Percentiles rank a stretch among this genome's conserved stretches.
These are phyloP conservation scores for Polypterus senegalus DNA, from an alignment of 2,113 vertebrate genomes.

Conservation along the genomic window DNA sequence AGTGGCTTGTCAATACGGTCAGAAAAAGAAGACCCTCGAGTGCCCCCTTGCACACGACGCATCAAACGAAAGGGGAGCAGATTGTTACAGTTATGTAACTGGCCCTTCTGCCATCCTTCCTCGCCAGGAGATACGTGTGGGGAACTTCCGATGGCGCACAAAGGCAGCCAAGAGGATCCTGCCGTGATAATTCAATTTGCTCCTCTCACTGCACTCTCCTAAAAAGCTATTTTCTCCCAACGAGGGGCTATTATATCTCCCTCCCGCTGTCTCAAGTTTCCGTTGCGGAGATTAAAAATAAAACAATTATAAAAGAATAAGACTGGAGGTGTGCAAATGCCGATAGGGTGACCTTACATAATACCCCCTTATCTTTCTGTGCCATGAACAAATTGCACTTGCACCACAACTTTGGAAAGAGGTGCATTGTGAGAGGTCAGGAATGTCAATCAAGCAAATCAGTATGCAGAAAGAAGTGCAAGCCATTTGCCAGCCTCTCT, in stretches of 20 bases:
- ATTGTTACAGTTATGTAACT: constrained; percentile 18
- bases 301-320: not conserved
- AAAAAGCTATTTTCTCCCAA: constrained; percentile 26
- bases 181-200: constrained; percentile 24
- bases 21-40: not conserved
- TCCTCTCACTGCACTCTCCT: constrained; percentile 11
- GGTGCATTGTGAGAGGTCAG: too few relatives aligned
- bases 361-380: not conserved
- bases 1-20: constrained; percentile 1
- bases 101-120: constrained; percentile 16
- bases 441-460: too few relatives aligned
- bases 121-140: constrained; percentile 17
- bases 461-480: too few relatives aligned
- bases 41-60: not conserved
- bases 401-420: too few relatives aligned
- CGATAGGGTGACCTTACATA: too few relatives aligned
- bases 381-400: too few relatives aligned
- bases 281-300: constrained; percentile 1
- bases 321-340: too few relatives aligned
- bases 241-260: constrained; percentile 23
- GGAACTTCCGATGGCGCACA: constrained; percentile 23
- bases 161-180: constrained; percentile 21
- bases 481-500: too few relatives aligned
- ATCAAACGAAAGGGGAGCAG: constrained; percentile 6
- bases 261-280: constrained; percentile 18